Evolutionary conservation across 1,140 invertebrate genomes (phyloP), one percentile per base, ranked within the genome.

Genomic region (Probaryconus sp.): DNA sequence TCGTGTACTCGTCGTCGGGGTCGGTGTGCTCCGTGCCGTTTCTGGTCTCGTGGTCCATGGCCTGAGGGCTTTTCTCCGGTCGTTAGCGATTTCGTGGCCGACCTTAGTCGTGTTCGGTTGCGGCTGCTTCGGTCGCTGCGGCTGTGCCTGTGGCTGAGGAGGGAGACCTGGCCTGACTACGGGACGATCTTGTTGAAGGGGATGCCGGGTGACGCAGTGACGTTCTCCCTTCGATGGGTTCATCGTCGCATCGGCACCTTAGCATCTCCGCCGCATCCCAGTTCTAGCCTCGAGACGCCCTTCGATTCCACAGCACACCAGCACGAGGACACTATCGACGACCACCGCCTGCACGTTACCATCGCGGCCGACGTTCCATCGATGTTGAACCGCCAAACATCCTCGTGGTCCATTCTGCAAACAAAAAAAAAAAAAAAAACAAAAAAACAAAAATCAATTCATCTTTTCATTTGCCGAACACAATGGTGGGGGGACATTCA

Each of bases 211-310:
- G 81, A 78, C 82, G 82, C 65, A 72, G 76, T 79, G 55, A 51
- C 65, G 79, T 73, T 75, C 70, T 76, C 78, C 79, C 80, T 79
- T 83, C 76, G 79, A 72, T 80, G 83, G 79, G 80, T 84, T 87
- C 86, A 87, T 87, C 84, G 82, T 86, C 83, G 85, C 83, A 87
- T 86, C 79, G 83, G 79, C 81, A 79, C 79, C 74, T 78, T 78
- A 80, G 80, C 76, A 78, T 75, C 72, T 58, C 35, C 68, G 70
- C 47, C 64, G 47, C 48, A 60, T 60, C 64, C 58, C 58, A 77
- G 53, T 40, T 56, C 42, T 18, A 47, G 40, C 63, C 33, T 7
- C 55, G 40, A 65, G 9, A 58, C 38, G 6, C 61, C 53, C 64
- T 67, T 40, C 48, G 63, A 60, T 55, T 40, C 50, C 45, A 63